A percentile compares a stretch with the other conserved stretches of the same genome.
Conservation (phyloP, 2,113 vertebrate genomes). For the Anoplopoma fimbria region DNA sequence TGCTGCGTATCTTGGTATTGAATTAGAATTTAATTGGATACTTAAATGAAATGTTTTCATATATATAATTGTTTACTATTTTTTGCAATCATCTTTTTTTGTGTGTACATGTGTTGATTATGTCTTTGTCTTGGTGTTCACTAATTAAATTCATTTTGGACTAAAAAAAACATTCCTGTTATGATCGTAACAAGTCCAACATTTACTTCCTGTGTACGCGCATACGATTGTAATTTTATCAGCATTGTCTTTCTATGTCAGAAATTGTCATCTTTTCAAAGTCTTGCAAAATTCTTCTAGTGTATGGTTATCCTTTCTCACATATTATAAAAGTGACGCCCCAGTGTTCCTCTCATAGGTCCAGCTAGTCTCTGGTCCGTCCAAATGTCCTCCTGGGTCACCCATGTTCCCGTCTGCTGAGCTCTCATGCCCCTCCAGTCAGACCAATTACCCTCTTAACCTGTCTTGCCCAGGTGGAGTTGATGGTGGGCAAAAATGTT, state of each 20-base stretch:
- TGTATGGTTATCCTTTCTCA: neutral
- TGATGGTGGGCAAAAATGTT: neutral
- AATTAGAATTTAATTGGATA: too few relatives aligned
- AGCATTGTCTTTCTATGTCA: neutral
- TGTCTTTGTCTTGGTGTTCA: too few relatives aligned
- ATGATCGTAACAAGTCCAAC: neutral
- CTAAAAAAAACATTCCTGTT: too few relatives aligned
- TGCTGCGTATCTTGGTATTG: too few relatives aligned
- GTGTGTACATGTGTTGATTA: too few relatives aligned
- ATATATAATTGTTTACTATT: too few relatives aligned
- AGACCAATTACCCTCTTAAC: neutral
- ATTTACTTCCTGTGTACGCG: neutral
- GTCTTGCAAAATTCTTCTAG: too few relatives aligned
- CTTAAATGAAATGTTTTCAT: too few relatives aligned
- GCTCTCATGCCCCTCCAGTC: neutral
- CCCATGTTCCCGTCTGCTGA: neutral
- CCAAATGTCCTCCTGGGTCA: neutral
- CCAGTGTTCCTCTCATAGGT: neutral
- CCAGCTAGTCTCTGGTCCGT: neutral
- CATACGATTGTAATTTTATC: too few relatives aligned
- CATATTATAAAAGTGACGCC: neutral
- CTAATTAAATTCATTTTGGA: too few relatives aligned
- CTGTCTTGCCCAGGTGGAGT: neutral
- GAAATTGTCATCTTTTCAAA: neutral
- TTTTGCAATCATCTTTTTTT: too few relatives aligned